Conservation (phyloP, 2,888 invertebrate species). For the Diaprepes abbreviatus region DNA sequence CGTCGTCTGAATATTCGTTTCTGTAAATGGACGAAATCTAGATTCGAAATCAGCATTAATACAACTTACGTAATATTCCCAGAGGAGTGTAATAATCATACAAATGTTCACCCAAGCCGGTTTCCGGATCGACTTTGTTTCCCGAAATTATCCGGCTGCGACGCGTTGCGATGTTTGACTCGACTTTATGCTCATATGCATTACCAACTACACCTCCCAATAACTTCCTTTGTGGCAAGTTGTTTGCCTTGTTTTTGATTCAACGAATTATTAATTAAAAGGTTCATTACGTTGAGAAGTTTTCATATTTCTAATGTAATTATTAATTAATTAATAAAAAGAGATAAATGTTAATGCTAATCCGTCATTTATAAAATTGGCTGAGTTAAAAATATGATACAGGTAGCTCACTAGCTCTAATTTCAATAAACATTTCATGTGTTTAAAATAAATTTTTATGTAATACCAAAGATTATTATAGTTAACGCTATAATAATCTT, state of each 20-base stretch:
- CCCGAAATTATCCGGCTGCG: conserved; percentile 41
- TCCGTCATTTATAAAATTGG: too few species aligned
- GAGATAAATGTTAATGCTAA: too few species aligned
- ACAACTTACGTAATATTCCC: conserved; percentile 42
- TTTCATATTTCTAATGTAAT: too few species aligned
- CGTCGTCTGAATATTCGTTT: neutral
- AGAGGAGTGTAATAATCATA: conserved; percentile 38
- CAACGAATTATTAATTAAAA: neutral
- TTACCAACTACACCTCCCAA: conserved; percentile 30
- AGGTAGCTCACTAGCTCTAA: too few species aligned
- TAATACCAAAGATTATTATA: too few species aligned
- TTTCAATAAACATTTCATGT: too few species aligned
- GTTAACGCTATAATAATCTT: too few species aligned
- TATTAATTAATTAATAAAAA: too few species aligned
- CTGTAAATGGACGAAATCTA: conserved; percentile 26
- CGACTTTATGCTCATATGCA: conserved; percentile 37
- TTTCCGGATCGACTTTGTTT: conserved; percentile 41
- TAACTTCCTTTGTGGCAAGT: conserved; percentile 39
- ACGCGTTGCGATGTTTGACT: conserved; percentile 38
- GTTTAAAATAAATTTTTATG: too few species aligned
- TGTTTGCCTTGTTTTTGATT: conserved; percentile 35
- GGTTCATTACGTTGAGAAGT: neutral
- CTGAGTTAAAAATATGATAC: too few species aligned
- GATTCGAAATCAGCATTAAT: conserved; percentile 33
- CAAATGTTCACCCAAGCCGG: conserved; percentile 37